Evolutionary conservation across 2,797 vertebrate species (phyloP).

Genomic region (Merluccius polli): DNA sequence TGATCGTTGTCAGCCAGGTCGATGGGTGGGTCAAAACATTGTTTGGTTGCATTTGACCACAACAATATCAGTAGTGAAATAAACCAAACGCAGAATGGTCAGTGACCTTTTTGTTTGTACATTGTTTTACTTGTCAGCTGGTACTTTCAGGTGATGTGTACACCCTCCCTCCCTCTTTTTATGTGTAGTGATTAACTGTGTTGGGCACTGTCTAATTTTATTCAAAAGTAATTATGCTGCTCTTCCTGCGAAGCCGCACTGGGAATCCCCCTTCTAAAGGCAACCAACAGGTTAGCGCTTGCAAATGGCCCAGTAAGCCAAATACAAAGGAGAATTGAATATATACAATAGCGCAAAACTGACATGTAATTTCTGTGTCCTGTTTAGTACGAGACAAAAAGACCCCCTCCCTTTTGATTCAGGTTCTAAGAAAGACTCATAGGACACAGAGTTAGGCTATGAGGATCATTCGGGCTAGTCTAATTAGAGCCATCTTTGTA

Average conservation of each 20-base stretch:
- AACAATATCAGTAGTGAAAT: neutral
- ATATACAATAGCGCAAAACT: neutral
- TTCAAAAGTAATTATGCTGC: conserved; percentile 18
- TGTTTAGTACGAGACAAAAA: neutral
- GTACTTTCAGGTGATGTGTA: conserved; percentile 8
- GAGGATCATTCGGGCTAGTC: neutral
- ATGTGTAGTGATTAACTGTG: conserved; percentile 18
- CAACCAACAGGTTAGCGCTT: conserved; percentile 5
- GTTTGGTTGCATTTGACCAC: neutral
- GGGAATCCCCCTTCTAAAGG: conserved; percentile 11
- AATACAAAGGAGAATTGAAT: neutral
- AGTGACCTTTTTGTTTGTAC: neutral
- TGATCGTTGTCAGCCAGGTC: neutral
- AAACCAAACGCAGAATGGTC: neutral
- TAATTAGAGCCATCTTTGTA: neutral
- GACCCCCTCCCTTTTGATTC: neutral
- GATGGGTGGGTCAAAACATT: neutral
- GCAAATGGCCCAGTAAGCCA: neutral
- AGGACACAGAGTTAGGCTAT: neutral
- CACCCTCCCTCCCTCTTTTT: neutral
- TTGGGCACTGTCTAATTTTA: conserved; percentile 1
- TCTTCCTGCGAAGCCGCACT: conserved; percentile 13
- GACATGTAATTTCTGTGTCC: neutral
- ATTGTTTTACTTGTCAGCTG: neutral
- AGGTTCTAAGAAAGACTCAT: neutral